Evolutionary conservation across 2,888 invertebrate genomes (phyloP).

Genomic region (Pammene aurita): DNA sequence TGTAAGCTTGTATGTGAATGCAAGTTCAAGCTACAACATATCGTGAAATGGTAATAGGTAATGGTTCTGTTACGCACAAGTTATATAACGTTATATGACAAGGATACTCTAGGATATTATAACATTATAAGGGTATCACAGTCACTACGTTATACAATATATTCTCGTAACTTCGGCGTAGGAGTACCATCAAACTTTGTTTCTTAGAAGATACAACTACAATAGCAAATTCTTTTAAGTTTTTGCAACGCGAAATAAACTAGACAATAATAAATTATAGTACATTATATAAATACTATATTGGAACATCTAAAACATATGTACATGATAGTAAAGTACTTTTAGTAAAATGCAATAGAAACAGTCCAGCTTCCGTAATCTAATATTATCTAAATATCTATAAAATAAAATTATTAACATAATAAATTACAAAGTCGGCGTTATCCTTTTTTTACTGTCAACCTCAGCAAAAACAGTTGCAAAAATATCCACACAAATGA

Average conservation of each 20-base stretch:
- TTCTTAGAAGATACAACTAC: no score
- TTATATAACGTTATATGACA: no score
- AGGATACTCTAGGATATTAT: no score
- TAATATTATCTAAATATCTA: conserved; percentile 7
- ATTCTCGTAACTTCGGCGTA: no score
- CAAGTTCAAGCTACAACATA: no score
- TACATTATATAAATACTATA: conserved; percentile 30
- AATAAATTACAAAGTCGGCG: conserved; percentile 17
- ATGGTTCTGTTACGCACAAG: no score
- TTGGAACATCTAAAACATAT: conserved; percentile 32
- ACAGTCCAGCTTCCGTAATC: conserved; percentile 26
- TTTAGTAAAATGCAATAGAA: conserved; percentile 27
- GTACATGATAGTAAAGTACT: conserved; percentile 34
- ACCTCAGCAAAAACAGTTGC: not conserved
- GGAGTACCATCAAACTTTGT: no score
- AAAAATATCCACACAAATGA: not conserved
- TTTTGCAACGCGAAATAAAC: conserved; percentile 23
- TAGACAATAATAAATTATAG: conserved; percentile 21
- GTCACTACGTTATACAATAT: no score
- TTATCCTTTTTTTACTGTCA: not conserved
- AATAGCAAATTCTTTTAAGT: conserved; percentile 18
- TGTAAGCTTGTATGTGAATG: no score
- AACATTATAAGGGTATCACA: no score
- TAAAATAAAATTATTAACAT: conserved; percentile 10
- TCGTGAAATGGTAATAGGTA: no score